A percentile compares a stretch with the other conserved stretches of the same genome.
Conservation (phyloP, 2,113 vertebrate species). For the Crocuta crocuta region DNA sequence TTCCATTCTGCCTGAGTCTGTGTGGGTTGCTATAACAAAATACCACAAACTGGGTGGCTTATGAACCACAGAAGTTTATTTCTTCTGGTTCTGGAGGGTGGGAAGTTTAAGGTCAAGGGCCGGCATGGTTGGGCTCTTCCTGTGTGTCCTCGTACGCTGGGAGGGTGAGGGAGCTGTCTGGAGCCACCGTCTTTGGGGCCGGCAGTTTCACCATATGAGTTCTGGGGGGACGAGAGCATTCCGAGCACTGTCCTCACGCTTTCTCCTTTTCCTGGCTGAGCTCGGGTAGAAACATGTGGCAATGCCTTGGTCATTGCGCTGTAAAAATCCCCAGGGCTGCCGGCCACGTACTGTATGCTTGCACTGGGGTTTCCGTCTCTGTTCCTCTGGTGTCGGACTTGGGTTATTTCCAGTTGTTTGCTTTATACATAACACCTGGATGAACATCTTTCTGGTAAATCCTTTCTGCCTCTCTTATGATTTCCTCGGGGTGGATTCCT, state of each 20-base stretch:
- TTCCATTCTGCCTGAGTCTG: background rate
- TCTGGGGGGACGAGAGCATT: background rate
- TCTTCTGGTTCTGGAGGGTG: background rate
- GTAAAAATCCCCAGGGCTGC: fast-evolving
- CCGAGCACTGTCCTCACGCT: background rate
- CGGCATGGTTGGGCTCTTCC: fast-evolving
- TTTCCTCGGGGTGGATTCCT: slow-evolving; percentile 26
- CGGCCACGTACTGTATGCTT: fast-evolving
- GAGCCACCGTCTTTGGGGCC: background rate
- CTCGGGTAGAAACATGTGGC: fast-evolving
- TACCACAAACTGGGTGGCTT: background rate
- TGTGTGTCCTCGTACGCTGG: fast-evolving
- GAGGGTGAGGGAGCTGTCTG: background rate
- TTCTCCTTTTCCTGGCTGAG: background rate
- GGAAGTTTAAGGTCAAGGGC: background rate
- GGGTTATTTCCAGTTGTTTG: background rate
- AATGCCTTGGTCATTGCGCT: fast-evolving
- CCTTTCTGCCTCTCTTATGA: background rate
- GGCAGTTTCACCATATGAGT: background rate
- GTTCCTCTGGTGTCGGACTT: fast-evolving
- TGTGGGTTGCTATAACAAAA: fast-evolving
- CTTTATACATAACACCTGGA: background rate
- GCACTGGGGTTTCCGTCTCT: fast-evolving
- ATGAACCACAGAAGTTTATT: background rate
- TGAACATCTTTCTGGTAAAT: background rate